Evolutionary conservation across 2,888 invertebrate genomes (phyloP), one percentile per base, ranked within the genome.

Genomic region (Hedychridium roseum): DNA sequence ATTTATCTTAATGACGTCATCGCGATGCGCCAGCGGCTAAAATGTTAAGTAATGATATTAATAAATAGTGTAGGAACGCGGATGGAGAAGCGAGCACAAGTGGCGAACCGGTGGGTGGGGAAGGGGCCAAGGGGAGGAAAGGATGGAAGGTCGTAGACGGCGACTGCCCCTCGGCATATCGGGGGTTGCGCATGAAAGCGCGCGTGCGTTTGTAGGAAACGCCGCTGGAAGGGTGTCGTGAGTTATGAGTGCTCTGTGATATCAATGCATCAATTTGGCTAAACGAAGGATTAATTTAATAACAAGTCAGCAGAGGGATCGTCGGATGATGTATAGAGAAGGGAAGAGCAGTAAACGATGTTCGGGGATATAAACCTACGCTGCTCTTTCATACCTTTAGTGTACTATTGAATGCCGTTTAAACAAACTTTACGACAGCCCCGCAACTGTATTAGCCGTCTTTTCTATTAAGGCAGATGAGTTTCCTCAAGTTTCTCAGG

Each of bases 251-350:
- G 74, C 76, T 77, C 71, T 74, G 76, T 76, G 78, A 78, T 78
- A 78, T 78, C 78, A 70, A 78, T 77, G 76, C 78, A 78, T 78
- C 78, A 78, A 78, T 78, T 78, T 77, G 76, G 75, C 77, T 78
- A 78, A 78, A 78, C 78, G 78, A 78, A 77, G 78, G 78, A 78
- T 78, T 78, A 78, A 78, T 78, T 78, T 78, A 78, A 78, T 78
- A 78, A 78, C 78, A 73, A 78, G 75, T 78, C 76, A 73, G 73
- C 73, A 64, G 61, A 66, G 67, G 65, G 65, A 68, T 73, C 68
- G 69, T 55, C 48, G 61, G 65, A 70, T 73, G 73, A 73, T 72
- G 68, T 72, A 73, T 72, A 63, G 67, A 61, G 60, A 52, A 64
- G 66, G 68, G 71, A 65, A 53, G 58, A 60, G 60, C 50, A 49